phyloP scores from a whole-genome alignment of 2,888 invertebrate genomes.

The Formica aserva region DNA sequence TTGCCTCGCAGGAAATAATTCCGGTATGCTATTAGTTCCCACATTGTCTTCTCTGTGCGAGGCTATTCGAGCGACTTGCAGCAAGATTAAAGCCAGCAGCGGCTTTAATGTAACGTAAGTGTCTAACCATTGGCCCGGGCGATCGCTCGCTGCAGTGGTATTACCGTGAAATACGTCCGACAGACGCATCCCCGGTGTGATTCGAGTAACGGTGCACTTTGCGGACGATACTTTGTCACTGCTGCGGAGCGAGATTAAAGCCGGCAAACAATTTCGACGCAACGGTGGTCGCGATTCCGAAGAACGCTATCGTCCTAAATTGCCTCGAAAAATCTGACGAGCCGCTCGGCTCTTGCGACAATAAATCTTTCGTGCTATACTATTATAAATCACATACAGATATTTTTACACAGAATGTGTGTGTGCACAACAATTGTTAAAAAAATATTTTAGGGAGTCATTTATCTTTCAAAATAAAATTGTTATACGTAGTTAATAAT shows the following conservation, averaged over 20 bases:
- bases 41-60: conserved; percentile 36
- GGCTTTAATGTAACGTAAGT: conserved; percentile 55
- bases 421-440: neutral
- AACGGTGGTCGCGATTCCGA: conserved; percentile 19
- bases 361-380: neutral
- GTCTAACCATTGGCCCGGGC: conserved; percentile 39
- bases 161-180: conserved; percentile 47
- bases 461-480: conserved; percentile 1
- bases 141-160: conserved; percentile 44
- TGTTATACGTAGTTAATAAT: neutral
- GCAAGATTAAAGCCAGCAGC: conserved; percentile 47
- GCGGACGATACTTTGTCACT: conserved; percentile 53
- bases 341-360: neutral
- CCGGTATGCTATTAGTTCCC: conserved; percentile 16
- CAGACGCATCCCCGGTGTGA: conserved; percentile 43
- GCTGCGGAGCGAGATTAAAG: conserved; percentile 41
- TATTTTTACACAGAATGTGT: neutral
- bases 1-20: conserved; percentile 27
- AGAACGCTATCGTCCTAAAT: conserved; percentile 18
- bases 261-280: conserved; percentile 39
- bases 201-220: conserved; percentile 44
- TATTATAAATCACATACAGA: conserved; percentile 14
- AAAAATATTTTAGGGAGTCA: neutral
- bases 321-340: conserved; percentile 32
- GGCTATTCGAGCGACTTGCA: conserved; percentile 24